Conservation (phyloP, 2,888 invertebrate genomes). For the Oasisia sp. region DNA sequence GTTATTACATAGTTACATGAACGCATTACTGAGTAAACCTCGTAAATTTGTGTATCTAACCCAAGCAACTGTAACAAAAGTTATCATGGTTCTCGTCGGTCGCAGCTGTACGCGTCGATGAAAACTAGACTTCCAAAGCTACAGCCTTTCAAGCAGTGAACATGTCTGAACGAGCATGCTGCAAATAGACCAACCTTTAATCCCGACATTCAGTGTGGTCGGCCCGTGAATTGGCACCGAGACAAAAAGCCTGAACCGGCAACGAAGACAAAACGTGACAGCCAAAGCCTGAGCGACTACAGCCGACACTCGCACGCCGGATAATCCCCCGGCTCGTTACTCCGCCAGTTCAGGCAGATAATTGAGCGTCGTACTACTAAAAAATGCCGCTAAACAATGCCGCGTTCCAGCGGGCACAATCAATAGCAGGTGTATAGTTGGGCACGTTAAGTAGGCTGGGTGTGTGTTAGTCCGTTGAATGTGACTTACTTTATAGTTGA, state of each 20-base stretch:
- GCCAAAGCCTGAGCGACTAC: neutral
- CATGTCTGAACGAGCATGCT: neutral
- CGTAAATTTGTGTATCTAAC: neutral
- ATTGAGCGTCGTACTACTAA: neutral
- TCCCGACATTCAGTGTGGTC: neutral
- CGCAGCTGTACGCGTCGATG: neutral
- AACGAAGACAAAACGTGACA: neutral
- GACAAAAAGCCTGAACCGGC: neutral
- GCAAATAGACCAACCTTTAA: constrained; percentile 17
- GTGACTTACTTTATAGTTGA: constrained; percentile 48
- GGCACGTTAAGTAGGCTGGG: neutral
- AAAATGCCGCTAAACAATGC: neutral
- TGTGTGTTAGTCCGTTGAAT: neutral
- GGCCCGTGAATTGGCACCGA: neutral
- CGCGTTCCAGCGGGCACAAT: neutral
- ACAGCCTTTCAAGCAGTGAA: neutral
- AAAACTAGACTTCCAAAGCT: neutral
- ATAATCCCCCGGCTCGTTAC: neutral
- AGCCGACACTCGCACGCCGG: neutral
- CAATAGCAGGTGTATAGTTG: neutral
- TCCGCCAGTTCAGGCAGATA: neutral
- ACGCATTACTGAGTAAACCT: neutral
- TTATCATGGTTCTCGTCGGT: neutral
- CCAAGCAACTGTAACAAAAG: neutral
- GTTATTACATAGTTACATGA: neutral